A percentile compares a stretch with the other conserved stretches of the same genome.
phyloP scores from a whole-genome alignment of 2,888 invertebrate genomes.

The Onthophagus sagittarius region DNA sequence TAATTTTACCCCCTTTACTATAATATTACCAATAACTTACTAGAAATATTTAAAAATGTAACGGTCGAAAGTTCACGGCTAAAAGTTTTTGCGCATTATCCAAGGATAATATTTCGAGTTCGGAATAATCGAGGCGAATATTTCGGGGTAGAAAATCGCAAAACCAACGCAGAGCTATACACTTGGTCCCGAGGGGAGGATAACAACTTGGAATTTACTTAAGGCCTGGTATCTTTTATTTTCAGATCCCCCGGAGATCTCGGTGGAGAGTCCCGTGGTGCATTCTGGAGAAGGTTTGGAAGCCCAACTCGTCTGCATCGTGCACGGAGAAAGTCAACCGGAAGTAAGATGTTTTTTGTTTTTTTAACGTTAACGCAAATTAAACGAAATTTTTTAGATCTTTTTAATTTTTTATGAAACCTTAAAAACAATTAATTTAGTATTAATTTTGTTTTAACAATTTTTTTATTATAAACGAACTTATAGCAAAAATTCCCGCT shows the following conservation, averaged over 20 bases:
- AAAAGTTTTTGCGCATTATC: constrained; percentile 4
- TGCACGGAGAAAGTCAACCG: constrained; percentile 64
- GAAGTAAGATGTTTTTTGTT: constrained; percentile 51
- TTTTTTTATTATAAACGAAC: no score
- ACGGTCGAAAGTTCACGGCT: neutral
- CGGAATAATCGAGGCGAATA: neutral
- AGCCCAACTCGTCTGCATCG: constrained; percentile 64
- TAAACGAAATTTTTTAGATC: neutral
- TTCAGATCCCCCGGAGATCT: constrained; percentile 58
- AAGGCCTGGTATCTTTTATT: constrained; percentile 35
- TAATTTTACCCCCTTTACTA: neutral
- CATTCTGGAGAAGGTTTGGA: constrained; percentile 66
- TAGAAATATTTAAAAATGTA: neutral
- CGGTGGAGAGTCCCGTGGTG: constrained; percentile 60
- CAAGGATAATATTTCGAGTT: neutral
- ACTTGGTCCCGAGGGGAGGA: neutral
- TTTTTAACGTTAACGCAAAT: neutral
- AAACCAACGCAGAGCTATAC: neutral
- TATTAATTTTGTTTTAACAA: no score
- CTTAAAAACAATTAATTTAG: no score
- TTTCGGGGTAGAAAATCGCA: neutral
- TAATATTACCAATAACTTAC: neutral
- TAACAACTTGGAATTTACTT: neutral
- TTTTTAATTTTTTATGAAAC: no score
- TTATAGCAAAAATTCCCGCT: no score